Base-by-base conservation (phyloP, 2,888 invertebrate genomes). In the Mantis religiosa region DNA sequence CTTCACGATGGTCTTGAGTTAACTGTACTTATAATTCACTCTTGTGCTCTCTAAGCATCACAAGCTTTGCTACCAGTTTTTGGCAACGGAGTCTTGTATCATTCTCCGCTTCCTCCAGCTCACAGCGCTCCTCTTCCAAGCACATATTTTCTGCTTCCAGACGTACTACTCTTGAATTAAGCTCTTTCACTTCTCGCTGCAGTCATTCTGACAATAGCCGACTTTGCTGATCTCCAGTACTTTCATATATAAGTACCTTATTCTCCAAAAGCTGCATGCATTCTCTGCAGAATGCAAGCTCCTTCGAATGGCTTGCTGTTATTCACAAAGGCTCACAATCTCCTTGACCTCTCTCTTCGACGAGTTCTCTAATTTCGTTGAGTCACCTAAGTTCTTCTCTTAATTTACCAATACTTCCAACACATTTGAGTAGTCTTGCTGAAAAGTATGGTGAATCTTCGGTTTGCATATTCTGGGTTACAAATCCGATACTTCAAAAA, bases 101-200 rank as follows among this genome's bases (percentile, higher is more conserved):
- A 93, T 96, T 96, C 93, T 96, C 96, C 47, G 96, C 96, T 93
- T 96, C 96, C 93, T 96, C 96, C 90, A 96, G 94, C 92, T 96
- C 96, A 92, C 96, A 96, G 92, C 95, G 95, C 92, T 96, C 96
- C 92, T 96, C 96, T 92, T 96, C 96, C 91, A 96, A 93, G 91
- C 94, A 93, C 89, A 94, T 94, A 92, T 96, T 96, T 91, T 96
- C 95, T 85, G 95, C 94, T 91, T 95, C 94, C 91, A 96, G 94
- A 91, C 94, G 94, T 90, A 94, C 93, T 87, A 96, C 94, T n/a
- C 93, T 92, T 88, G 94, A 93, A 2, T 92, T 92, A 81, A 94
- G 92, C 87, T 94, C 93, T 90, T 93, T 93, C 2, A 94, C 94
- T 92, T 96, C 96, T 90, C 94, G 94, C 92, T 96, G 95, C 90